Conservation (phyloP, 2,113 vertebrate species). For the Rhinogobius similis region DNA sequence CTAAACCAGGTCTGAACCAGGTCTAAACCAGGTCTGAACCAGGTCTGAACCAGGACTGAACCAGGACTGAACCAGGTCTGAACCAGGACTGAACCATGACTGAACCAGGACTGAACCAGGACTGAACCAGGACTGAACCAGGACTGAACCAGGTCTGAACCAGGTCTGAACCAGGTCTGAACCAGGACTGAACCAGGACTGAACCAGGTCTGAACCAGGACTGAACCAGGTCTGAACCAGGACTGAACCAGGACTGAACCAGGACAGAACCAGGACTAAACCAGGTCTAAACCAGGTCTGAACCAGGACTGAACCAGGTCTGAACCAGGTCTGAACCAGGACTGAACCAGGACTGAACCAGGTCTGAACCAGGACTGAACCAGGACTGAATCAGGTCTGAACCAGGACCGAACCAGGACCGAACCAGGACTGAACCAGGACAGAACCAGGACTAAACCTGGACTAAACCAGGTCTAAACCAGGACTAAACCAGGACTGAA, state of each 20-base stretch:
- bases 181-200: neutral
- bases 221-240: no score
- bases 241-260: no score
- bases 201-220: neutral
- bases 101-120: no score
- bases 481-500: neutral
- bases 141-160: neutral
- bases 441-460: neutral
- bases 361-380: neutral
- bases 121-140: conserved; percentile 17
- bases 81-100: neutral
- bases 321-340: neutral
- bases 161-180: neutral
- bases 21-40: neutral
- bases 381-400: neutral
- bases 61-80: neutral
- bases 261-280: no score
- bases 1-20: neutral
- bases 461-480: neutral
- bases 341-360: no score
- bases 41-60: neutral
- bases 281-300: neutral
- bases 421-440: neutral
- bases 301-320: neutral
- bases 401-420: neutral